Percentiles rank a stretch among this genome's conserved stretches.
Evolutionary conservation across 2,888 invertebrate genomes (phyloP).

Genomic region (Tridacna crocea): DNA sequence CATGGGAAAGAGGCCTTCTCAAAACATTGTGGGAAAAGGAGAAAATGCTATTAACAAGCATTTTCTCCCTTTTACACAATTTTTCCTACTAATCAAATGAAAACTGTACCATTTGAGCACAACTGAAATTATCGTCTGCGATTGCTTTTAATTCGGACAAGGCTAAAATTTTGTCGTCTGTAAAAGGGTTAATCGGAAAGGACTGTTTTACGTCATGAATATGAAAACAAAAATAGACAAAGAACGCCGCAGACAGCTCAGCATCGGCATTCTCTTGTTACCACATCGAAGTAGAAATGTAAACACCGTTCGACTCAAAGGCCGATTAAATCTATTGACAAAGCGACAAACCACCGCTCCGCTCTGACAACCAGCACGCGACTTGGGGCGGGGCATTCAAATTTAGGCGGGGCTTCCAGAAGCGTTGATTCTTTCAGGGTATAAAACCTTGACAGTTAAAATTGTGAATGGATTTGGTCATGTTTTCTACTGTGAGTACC

Average conservation of each 20-base stretch:
- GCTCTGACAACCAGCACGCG: slow-evolving; percentile 62
- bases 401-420: slow-evolving; percentile 42
- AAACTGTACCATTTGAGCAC: too few species aligned
- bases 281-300: slow-evolving; percentile 49
- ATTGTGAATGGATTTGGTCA: slow-evolving; percentile 70
- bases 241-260: slow-evolving; percentile 23
- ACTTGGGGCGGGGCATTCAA: slow-evolving; percentile 49
- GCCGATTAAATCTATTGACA: slow-evolving; percentile 43
- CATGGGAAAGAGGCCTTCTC: too few species aligned
- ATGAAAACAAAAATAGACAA: background rate
- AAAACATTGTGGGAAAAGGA: too few species aligned
- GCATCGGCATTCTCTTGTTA: slow-evolving; percentile 31
- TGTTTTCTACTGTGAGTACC: slow-evolving; percentile 40
- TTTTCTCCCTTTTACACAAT: too few species aligned
- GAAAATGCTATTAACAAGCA: too few species aligned
- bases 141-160: too few species aligned
- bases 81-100: too few species aligned
- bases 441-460: slow-evolving; percentile 56
- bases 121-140: too few species aligned
- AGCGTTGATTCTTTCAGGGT: slow-evolving; percentile 55
- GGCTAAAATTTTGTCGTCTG: too few species aligned
- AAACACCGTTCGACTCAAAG: slow-evolving; percentile 52
- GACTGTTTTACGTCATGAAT: too few species aligned
- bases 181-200: too few species aligned
- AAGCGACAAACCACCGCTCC: slow-evolving; percentile 47